Evolutionary conservation across 2,113 vertebrate genomes (phyloP).

Genomic region (Psilopogon haemacephalus): DNA sequence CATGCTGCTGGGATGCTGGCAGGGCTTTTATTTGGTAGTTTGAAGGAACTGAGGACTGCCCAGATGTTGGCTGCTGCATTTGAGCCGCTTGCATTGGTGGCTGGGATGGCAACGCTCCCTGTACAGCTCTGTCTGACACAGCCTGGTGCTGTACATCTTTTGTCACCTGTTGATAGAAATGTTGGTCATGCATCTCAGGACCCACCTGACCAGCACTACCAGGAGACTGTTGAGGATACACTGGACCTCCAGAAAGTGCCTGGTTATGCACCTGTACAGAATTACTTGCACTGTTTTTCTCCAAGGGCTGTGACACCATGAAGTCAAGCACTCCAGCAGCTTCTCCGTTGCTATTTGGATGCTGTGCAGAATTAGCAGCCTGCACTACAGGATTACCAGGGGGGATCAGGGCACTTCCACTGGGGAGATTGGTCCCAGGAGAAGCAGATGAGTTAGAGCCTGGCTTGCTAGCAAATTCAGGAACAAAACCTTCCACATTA

Average conservation of each 20-base stretch:
- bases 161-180: slow-evolving; percentile 93
- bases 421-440: neutral
- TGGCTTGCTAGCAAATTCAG: slow-evolving; percentile 59
- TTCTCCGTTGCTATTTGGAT: slow-evolving; percentile 11
- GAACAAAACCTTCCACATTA: slow-evolving; percentile 47
- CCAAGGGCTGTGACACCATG: slow-evolving; percentile 76
- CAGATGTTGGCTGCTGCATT: neutral
- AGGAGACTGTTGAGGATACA: slow-evolving; percentile 37
- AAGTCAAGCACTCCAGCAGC: slow-evolving; percentile 81
- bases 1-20: slow-evolving; percentile 26
- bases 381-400: neutral
- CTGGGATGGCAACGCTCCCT: slow-evolving; percentile 41
- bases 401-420: neutral
- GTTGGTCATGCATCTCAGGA: slow-evolving; percentile 69
- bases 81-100: slow-evolving; percentile 24
- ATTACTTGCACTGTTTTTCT: slow-evolving; percentile 41
- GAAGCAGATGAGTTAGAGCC: slow-evolving; percentile 26
- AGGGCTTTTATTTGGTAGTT: slow-evolving; percentile 26
- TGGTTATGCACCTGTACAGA: slow-evolving; percentile 35
- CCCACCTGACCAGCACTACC: neutral
- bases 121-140: slow-evolving; percentile 44
- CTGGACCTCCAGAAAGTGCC: slow-evolving; percentile 35
- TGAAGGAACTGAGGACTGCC: slow-evolving; percentile 7
- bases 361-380: neutral
- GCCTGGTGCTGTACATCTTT: slow-evolving; percentile 80